Evolutionary conservation across 2,113 vertebrate genomes (phyloP).

Genomic region (Numenius arquata): DNA sequence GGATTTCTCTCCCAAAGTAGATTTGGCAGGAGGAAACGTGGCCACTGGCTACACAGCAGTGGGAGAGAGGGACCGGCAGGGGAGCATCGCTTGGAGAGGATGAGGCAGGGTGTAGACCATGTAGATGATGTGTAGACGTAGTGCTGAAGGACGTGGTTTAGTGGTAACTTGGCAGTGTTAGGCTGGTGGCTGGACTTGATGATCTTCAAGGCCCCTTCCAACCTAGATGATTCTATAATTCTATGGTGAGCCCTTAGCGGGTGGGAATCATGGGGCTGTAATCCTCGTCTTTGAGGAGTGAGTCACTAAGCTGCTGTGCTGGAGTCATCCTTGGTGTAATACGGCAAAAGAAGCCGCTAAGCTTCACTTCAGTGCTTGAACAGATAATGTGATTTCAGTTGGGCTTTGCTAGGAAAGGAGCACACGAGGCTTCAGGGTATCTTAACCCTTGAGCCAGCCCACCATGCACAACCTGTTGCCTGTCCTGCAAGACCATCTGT

Average conservation of each 20-base stretch:
- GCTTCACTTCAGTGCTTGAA: not conserved
- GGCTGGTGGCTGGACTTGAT: not conserved
- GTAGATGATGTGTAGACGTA: not conserved
- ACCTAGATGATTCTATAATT: not conserved
- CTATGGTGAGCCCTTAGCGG: not conserved
- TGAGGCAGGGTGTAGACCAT: not conserved
- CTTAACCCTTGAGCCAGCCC: not conserved
- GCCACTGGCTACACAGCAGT: not conserved
- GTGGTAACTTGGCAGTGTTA: not conserved
- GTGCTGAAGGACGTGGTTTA: not conserved
- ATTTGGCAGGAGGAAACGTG: not conserved
- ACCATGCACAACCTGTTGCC: not conserved
- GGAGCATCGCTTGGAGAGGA: not conserved
- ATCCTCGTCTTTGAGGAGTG: not conserved
- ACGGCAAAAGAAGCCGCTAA: not conserved
- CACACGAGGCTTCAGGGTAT: fast-evolving
- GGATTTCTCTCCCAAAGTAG: not conserved
- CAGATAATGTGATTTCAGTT: not conserved
- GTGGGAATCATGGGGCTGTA: not conserved
- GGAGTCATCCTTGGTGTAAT: not conserved
- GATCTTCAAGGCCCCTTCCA: not conserved
- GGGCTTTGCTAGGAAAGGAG: not conserved
- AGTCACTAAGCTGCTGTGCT: slow-evolving; percentile 33
- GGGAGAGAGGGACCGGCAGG: not conserved
- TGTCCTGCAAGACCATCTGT: not conserved